Percentiles rank a stretch among this genome's conserved stretches.
Evolutionary conservation across 2,888 invertebrate species (phyloP).

Genomic region (Epirrhoe tristata): DNA sequence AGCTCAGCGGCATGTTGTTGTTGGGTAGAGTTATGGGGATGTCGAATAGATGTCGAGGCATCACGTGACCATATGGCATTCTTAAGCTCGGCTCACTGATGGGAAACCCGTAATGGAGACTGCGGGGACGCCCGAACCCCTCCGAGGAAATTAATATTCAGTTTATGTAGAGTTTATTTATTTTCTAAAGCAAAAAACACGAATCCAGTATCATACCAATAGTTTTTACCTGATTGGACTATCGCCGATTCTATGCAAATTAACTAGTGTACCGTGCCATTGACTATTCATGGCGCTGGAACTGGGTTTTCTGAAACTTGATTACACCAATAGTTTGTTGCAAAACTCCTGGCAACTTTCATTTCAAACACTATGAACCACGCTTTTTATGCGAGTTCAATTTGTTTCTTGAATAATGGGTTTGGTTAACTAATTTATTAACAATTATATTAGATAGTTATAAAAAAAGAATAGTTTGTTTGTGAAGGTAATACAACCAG

Average conservation of each 20-base stretch:
- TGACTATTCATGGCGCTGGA: slow-evolving; percentile 44
- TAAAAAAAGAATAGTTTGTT: too few relatives aligned
- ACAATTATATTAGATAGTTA: too few relatives aligned
- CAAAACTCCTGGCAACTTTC: slow-evolving; percentile 2
- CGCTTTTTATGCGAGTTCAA: neutral
- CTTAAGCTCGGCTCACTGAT: too few relatives aligned
- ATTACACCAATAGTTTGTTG: slow-evolving; percentile 26
- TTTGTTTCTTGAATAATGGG: neutral
- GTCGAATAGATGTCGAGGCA: too few relatives aligned
- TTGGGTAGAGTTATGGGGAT: too few relatives aligned
- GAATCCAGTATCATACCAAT: slow-evolving; percentile 2
- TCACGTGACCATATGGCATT: too few relatives aligned
- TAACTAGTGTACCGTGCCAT: slow-evolving; percentile 36
- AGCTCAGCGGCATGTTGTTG: too few relatives aligned
- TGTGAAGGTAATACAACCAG: too few relatives aligned
- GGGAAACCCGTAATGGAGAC: too few relatives aligned
- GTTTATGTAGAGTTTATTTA: too few relatives aligned
- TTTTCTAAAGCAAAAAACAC: neutral
- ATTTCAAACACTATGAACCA: neutral
- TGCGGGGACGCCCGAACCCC: too few relatives aligned
- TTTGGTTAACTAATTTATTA: neutral
- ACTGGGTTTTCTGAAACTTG: slow-evolving; percentile 33
- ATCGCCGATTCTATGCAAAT: slow-evolving; percentile 42
- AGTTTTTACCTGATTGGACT: slow-evolving; percentile 35
- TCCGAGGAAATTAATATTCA: too few relatives aligned